A percentile compares a stretch with the other conserved stretches of the same genome.
phyloP scores from a whole-genome alignment of 2,797 vertebrate genomes.

The Eutrigla gurnardus region DNA sequence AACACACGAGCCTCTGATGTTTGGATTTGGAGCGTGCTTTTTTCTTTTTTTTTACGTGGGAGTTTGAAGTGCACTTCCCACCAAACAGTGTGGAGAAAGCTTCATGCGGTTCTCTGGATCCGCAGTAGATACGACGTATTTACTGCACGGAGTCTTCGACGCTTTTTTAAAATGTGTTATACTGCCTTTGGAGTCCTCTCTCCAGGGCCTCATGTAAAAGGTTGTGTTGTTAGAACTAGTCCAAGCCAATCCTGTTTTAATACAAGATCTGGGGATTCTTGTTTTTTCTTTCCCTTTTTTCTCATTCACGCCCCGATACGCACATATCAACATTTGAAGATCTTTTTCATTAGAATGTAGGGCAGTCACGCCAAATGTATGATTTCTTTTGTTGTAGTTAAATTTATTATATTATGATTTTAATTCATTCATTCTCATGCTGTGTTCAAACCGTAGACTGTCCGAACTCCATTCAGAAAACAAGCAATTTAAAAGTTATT shows the following conservation, averaged over 20 bases:
- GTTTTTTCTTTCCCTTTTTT: background rate
- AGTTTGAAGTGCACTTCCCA: background rate
- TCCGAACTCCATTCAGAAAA: no score
- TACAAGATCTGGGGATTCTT: background rate
- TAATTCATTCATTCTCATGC: no score
- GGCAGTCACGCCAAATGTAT: background rate
- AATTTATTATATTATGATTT: background rate
- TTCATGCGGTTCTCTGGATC: slow-evolving; percentile 5
- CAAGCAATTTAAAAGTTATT: no score
- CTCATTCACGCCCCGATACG: no score
- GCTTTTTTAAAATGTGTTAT: background rate
- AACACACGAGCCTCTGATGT: slow-evolving; percentile 3
- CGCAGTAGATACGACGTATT: background rate
- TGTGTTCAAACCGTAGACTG: no score
- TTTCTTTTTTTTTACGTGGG: background rate
- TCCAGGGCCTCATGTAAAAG: background rate
- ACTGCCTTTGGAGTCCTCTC: background rate
- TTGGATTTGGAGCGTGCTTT: background rate
- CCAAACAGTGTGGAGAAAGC: background rate
- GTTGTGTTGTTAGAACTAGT: background rate
- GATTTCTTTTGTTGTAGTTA: background rate
- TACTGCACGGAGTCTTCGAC: background rate
- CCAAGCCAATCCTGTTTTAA: background rate
- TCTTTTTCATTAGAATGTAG: background rate
- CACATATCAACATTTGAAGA: background rate